These are phyloP conservation scores for Papilio polyxenes DNA, from an alignment of 1,140 invertebrate species.

Conservation along the genomic window DNA sequence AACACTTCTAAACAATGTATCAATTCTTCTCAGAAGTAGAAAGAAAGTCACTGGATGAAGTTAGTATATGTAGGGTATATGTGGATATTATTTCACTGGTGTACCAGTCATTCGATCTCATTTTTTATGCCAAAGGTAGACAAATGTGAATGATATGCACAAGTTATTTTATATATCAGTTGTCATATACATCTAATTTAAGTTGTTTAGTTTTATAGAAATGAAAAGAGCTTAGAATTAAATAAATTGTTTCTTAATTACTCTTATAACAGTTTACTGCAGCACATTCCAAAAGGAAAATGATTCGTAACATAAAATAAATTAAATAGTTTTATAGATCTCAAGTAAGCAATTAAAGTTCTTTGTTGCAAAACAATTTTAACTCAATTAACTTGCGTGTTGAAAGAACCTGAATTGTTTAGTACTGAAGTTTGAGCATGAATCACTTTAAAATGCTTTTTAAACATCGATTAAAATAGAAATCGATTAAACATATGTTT, in stretches of 20 bases:
- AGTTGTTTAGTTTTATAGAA: not conserved
- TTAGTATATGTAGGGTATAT: too few species aligned
- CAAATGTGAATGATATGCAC: too few species aligned
- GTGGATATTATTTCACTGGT: too few species aligned
- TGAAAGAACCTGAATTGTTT: conserved; percentile 22
- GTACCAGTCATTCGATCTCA: too few species aligned
- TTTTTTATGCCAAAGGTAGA: too few species aligned
- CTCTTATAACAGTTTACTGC: not conserved
- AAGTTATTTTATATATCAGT: too few species aligned
- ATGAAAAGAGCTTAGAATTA: not conserved
- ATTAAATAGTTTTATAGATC: conserved; percentile 28
- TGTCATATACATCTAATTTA: not conserved
- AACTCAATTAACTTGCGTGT: conserved; percentile 27
- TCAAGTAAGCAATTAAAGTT: conserved; percentile 23
- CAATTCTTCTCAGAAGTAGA: not conserved
- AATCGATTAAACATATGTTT: not conserved
- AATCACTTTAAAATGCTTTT: conserved; percentile 22
- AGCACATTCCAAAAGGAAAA: not conserved
- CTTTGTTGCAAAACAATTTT: conserved; percentile 34
- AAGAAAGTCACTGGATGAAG: not conserved
- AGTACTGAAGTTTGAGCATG: conserved; percentile 14
- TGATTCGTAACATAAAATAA: not conserved
- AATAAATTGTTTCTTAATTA: not conserved
- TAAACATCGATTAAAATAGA: conserved; percentile 21
- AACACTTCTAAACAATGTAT: not conserved